These are phyloP conservation scores for Propithecus coquereli DNA, from an alignment of 2,113 vertebrate species.

Conservation along the genomic window DNA sequence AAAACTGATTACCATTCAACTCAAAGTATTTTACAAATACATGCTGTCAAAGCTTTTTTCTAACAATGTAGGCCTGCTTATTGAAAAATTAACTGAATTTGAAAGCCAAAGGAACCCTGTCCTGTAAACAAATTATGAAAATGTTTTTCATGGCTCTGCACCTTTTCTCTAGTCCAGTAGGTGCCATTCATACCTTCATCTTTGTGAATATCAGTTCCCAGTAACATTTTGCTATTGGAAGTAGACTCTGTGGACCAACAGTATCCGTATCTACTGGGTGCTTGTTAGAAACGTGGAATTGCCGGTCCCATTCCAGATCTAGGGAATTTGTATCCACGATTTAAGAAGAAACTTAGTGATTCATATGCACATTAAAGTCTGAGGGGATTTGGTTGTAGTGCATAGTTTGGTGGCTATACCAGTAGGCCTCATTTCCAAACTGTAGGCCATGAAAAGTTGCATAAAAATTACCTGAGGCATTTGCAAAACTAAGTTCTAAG, in stretches of 20 bases:
- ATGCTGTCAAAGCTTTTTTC: neutral
- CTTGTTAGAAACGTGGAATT: neutral
- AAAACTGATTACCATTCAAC: neutral
- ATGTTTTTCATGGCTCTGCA: neutral
- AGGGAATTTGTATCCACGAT: neutral
- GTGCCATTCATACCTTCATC: neutral
- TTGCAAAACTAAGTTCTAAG: neutral
- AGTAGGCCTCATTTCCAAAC: neutral
- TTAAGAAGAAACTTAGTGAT: neutral
- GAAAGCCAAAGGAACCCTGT: neutral
- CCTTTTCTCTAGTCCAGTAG: neutral
- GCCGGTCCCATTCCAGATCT: neutral
- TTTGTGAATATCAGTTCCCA: neutral
- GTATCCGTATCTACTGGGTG: neutral
- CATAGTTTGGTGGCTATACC: neutral
- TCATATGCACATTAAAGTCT: neutral
- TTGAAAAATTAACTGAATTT: neutral
- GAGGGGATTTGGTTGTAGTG: neutral
- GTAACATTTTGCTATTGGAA: neutral
- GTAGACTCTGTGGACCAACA: neutral
- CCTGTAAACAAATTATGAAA: neutral
- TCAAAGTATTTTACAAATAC: neutral
- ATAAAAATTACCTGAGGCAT: neutral
- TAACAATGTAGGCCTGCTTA: neutral
- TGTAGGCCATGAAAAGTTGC: neutral